Conservation (phyloP, 2,113 vertebrate species). For the Thermophis baileyi region DNA sequence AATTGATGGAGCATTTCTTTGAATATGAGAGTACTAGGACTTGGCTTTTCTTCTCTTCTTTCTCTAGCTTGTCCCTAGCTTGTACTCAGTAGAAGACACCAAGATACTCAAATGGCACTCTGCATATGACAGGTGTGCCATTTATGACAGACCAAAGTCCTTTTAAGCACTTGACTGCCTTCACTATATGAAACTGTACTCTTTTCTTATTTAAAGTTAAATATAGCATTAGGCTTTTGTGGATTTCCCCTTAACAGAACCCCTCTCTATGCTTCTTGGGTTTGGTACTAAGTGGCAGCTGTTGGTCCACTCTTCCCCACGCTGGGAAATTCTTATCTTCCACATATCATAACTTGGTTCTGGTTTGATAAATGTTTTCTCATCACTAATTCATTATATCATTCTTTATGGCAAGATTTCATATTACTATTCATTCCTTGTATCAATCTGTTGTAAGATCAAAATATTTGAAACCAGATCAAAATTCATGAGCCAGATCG, state of each 20-base stretch:
- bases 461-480: neutral
- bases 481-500: neutral
- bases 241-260: neutral
- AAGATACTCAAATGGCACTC: neutral
- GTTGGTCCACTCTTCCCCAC: neutral
- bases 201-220: neutral
- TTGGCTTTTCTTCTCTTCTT: neutral
- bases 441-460: neutral
- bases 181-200: neutral
- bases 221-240: neutral
- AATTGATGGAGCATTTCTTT: neutral
- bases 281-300: neutral
- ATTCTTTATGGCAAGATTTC: neutral
- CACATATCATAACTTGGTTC: neutral
- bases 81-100: neutral
- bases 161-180: neutral
- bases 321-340: neutral
- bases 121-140: neutral
- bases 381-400: neutral
- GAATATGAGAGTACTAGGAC: neutral
- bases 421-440: neutral
- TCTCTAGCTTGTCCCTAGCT: neutral
- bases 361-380: neutral
- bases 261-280: neutral
- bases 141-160: neutral